phyloP scores from a whole-genome alignment of 1,140 invertebrate species.

The Lepidurus arcticus region DNA sequence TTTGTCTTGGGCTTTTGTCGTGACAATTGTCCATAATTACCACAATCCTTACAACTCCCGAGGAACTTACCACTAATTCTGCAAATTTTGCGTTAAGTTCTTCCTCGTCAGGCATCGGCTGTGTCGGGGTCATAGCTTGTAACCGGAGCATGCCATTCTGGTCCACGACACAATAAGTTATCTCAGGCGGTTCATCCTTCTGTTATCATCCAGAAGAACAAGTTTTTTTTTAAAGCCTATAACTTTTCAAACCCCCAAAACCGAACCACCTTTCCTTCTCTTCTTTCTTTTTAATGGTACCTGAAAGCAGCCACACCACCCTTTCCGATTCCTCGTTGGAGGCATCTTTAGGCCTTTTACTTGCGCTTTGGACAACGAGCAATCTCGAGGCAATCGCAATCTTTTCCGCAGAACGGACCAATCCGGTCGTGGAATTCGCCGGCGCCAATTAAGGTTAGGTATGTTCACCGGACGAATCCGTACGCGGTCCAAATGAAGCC shows the following conservation, averaged over 20 bases:
- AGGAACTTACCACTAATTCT: conserved; percentile 74
- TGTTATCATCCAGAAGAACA: conserved; percentile 44
- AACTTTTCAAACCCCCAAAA: not conserved
- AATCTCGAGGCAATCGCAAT: conserved; percentile 22
- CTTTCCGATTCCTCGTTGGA: conserved; percentile 49
- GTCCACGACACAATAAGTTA: conserved; percentile 82
- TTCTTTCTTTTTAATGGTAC: conserved; percentile 40
- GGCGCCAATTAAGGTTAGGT: conserved; percentile 29
- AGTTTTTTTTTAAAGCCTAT: conserved; percentile 27
- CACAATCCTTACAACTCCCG: not conserved
- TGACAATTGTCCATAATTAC: not conserved
- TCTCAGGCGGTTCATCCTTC: conserved; percentile 86
- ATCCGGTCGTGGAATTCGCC: conserved; percentile 12
- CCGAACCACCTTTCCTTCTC: not conserved
- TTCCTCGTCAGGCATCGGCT: conserved; percentile 85
- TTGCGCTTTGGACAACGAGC: conserved; percentile 29
- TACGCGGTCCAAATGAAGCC: conserved; percentile 34
- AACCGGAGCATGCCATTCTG: conserved; percentile 74
- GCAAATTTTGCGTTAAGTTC: conserved; percentile 89
- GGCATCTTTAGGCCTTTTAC: conserved; percentile 33
- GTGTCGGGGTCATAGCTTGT: conserved; percentile 75
- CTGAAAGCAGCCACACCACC: conserved; percentile 58
- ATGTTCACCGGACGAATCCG: conserved; percentile 25
- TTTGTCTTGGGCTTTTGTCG: not conserved
- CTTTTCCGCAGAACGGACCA: conserved; percentile 15